Percentiles rank a stretch among this genome's conserved stretches.
Conservation (phyloP, 1,140 invertebrate species). For the Hycleus phaleratus region DNA sequence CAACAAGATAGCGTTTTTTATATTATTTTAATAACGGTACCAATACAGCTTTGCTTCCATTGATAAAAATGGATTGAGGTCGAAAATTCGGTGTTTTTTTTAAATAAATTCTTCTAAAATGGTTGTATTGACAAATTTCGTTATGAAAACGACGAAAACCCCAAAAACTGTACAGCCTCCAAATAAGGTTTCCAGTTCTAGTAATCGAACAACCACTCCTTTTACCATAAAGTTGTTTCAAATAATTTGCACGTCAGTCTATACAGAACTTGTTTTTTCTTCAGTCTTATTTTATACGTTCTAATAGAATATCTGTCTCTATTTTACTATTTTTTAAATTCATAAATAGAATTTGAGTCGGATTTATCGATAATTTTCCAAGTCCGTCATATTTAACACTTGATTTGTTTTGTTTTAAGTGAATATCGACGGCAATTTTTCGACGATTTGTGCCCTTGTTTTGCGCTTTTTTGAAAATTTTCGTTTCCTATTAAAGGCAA, state of each 20-base stretch:
- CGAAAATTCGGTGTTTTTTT: too few species aligned
- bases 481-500: slow-evolving; percentile 9
- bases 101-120: too few species aligned
- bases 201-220: too few species aligned
- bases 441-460: neutral
- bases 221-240: too few species aligned
- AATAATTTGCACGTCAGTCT: too few species aligned
- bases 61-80: neutral
- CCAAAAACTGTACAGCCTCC: too few species aligned
- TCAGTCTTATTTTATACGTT: too few species aligned
- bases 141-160: too few species aligned
- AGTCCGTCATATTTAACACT: neutral
- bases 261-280: too few species aligned
- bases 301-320: slow-evolving; percentile 1
- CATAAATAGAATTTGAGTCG: slow-evolving; percentile 13
- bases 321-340: slow-evolving; percentile 5
- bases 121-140: too few species aligned
- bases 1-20: neutral
- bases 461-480: neutral
- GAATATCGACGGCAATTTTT: neutral
- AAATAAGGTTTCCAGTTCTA: too few species aligned
- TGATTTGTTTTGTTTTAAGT: neutral
- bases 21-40: neutral
- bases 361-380: neutral
- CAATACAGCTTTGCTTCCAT: neutral